A percentile compares a stretch with the other conserved stretches of the same genome.
phyloP scores from a whole-genome alignment of 2,888 invertebrate genomes.

The Rhamphomyia laevipes region DNA sequence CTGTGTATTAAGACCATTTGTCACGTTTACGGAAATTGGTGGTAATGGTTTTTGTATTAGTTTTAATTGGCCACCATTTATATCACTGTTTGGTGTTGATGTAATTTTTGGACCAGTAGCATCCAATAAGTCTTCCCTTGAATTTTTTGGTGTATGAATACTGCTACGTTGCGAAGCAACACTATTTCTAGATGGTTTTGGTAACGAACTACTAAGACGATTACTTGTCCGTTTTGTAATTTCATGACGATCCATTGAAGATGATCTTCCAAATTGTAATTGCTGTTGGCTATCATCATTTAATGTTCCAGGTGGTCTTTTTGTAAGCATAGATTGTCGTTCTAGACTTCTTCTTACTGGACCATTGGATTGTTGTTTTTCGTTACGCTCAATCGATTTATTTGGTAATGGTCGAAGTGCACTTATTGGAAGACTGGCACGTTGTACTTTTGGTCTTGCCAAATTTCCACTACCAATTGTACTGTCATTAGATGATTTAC shows the following conservation, averaged over 20 bases:
- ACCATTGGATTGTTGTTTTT: constrained; percentile 7
- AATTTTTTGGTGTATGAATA: constrained; percentile 16
- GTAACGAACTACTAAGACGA: constrained; percentile 4
- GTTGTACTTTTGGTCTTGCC: constrained; percentile 16
- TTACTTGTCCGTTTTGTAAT: constrained; percentile 21
- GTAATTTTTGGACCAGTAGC: constrained; percentile 21
- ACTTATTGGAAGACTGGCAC: constrained; percentile 17
- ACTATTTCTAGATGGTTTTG: constrained; percentile 11
- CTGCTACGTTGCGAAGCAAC: constrained; percentile 3
- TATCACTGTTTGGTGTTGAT: constrained; percentile 22
- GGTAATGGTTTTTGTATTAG: constrained; percentile 8
- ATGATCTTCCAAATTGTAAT: constrained; percentile 23
- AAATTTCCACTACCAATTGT: constrained; percentile 9
- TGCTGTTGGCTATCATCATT: constrained; percentile 10
- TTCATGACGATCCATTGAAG: constrained; percentile 31
- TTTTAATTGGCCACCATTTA: constrained; percentile 1
- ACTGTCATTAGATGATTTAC: not conserved
- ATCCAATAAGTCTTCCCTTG: constrained; percentile 20
- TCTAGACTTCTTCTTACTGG: constrained; percentile 22
- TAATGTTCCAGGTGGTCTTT: constrained; percentile 17
- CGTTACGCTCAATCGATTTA: constrained; percentile 13
- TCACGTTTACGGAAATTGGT: constrained; percentile 7
- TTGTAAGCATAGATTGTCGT: constrained; percentile 28
- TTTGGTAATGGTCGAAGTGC: constrained; percentile 13
- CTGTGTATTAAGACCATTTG: constrained; percentile 4